Evolutionary conservation across 1,140 invertebrate genomes (phyloP).

Genomic region (Achatina immaculata): DNA sequence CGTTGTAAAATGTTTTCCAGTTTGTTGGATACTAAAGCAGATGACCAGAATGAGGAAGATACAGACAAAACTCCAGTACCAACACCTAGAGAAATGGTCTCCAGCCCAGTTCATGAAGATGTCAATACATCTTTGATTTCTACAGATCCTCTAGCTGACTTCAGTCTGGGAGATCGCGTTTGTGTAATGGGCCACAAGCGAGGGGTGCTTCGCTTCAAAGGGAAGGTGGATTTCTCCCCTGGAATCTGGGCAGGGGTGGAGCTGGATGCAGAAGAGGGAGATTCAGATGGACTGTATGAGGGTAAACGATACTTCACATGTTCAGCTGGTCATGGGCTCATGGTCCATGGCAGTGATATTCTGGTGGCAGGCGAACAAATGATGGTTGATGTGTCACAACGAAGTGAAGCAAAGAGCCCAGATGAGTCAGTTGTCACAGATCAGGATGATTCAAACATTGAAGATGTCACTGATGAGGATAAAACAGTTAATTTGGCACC

Average conservation of each 20-base stretch:
- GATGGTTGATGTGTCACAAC: not conserved
- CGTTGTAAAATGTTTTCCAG: constrained; percentile 7
- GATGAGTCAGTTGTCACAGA: constrained; percentile 48
- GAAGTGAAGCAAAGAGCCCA: constrained; percentile 8
- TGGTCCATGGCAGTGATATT: constrained; percentile 68
- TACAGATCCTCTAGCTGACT: constrained; percentile 55
- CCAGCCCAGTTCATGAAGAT: constrained; percentile 27
- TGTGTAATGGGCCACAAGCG: constrained; percentile 88
- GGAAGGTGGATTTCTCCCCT: constrained; percentile 88
- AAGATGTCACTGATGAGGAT: constrained; percentile 23
- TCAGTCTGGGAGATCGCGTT: constrained; percentile 86
- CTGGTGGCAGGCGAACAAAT: constrained; percentile 26
- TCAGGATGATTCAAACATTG: constrained; percentile 41
- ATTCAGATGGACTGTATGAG: constrained; percentile 72
- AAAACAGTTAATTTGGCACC: not conserved
- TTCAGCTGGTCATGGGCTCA: constrained; percentile 67
- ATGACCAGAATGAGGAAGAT: constrained; percentile 43
- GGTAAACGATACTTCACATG: constrained; percentile 71
- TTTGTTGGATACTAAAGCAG: constrained; percentile 28
- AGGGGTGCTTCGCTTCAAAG: constrained; percentile 86
- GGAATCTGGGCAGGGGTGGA: constrained; percentile 77
- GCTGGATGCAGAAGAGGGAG: constrained; percentile 72
- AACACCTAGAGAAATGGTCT: constrained; percentile 49
- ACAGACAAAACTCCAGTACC: constrained; percentile 58
- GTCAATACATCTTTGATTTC: constrained; percentile 41